Evolutionary conservation across 2,888 invertebrate species (phyloP).

Genomic region (Lithophane socia): DNA sequence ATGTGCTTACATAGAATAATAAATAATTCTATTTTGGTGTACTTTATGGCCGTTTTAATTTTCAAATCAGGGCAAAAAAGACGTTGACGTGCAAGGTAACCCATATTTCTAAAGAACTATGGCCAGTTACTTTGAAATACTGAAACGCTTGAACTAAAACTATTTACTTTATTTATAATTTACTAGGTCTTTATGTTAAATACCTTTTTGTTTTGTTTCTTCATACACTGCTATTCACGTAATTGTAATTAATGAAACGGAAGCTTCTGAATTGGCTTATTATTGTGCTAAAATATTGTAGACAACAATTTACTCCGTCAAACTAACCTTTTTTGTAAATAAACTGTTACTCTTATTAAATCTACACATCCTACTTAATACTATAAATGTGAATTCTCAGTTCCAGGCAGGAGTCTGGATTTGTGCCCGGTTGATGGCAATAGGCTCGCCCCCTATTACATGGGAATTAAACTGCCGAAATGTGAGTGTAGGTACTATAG

Average conservation of each 20-base stretch:
- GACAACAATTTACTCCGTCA: neutral
- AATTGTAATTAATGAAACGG: neutral
- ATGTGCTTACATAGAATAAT: neutral
- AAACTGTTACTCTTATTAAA: neutral
- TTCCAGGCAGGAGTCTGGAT: too few species aligned
- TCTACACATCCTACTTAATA: too few species aligned
- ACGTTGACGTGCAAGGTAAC: neutral
- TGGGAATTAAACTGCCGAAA: too few species aligned
- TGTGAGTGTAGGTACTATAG: too few species aligned
- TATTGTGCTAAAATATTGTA: neutral
- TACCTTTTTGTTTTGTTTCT: too few species aligned
- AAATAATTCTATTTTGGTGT: neutral
- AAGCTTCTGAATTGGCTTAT: neutral
- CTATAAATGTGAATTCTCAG: too few species aligned
- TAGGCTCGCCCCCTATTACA: too few species aligned
- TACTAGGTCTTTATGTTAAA: neutral
- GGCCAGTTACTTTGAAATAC: neutral
- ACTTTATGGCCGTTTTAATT: neutral
- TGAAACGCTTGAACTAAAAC: neutral
- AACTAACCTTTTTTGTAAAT: neutral
- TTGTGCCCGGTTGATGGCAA: too few species aligned
- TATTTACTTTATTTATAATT: neutral
- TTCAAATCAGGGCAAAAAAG: neutral
- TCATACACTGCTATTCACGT: neutral
- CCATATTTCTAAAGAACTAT: neutral